phyloP scores from a whole-genome alignment of 2,888 invertebrate species.

The Esperia sulphurella region DNA sequence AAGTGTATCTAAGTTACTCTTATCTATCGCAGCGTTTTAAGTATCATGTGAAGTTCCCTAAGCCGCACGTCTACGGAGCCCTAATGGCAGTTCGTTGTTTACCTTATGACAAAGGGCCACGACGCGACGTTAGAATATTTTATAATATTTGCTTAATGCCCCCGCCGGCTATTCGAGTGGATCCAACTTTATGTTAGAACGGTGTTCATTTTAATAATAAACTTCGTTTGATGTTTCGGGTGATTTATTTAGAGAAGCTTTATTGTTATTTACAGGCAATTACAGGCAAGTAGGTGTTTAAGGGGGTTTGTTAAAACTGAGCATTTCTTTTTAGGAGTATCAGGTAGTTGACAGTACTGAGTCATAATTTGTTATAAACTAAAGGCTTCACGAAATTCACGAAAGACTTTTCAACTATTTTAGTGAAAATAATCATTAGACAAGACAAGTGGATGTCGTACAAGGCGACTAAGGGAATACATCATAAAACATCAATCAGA shows the following conservation, averaged over 20 bases:
- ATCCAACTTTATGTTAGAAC: slow-evolving; percentile 16
- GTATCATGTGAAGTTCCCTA: slow-evolving; percentile 12
- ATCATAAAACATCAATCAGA: too few relatives aligned
- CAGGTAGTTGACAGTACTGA: too few relatives aligned
- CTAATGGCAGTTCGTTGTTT: slow-evolving; percentile 44
- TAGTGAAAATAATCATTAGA: too few relatives aligned
- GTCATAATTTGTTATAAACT: too few relatives aligned
- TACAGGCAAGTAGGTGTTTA: background rate
- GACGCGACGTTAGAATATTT: slow-evolving; percentile 35
- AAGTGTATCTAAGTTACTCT: too few relatives aligned
- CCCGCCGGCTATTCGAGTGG: slow-evolving; percentile 27
- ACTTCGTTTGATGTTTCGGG: slow-evolving; percentile 1
- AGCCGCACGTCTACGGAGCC: slow-evolving; percentile 7
- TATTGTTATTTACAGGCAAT: background rate
- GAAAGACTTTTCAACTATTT: too few relatives aligned
- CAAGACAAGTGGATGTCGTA: too few relatives aligned
- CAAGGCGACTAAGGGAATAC: too few relatives aligned
- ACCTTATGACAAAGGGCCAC: slow-evolving; percentile 35
- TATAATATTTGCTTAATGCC: slow-evolving; percentile 46
- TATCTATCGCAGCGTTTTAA: slow-evolving; percentile 9
- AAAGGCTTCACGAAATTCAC: too few relatives aligned
- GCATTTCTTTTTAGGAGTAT: too few relatives aligned
- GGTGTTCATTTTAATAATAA: slow-evolving; percentile 9
- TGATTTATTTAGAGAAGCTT: background rate
- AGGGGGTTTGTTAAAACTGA: too few relatives aligned